Percentiles rank a stretch among this genome's conserved stretches.
Conservation (phyloP, 2,888 invertebrate genomes). For the Tetanocera ferruginea region DNA sequence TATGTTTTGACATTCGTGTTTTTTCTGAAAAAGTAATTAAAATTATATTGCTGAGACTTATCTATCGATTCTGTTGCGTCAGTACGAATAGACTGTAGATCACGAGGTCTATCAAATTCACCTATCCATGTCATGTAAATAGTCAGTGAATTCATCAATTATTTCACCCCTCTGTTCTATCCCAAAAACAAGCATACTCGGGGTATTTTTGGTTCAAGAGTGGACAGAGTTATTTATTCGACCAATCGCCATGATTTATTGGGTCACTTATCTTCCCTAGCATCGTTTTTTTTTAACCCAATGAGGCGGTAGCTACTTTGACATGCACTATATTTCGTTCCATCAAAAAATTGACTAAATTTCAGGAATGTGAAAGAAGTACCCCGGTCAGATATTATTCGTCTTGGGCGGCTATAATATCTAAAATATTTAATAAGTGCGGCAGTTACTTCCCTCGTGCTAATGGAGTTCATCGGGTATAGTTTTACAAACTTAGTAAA, state of each 20-base stretch:
- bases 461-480: conserved; percentile 23
- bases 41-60: neutral
- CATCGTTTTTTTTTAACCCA: neutral
- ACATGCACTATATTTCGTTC: neutral
- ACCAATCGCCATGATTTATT: neutral
- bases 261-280: neutral
- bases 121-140: neutral
- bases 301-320: neutral
- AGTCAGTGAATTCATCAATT: neutral
- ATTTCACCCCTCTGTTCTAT: neutral
- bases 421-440: conserved; percentile 41
- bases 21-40: neutral
- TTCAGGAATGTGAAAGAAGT: conserved; percentile 1
- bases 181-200: neutral
- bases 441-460: conserved; percentile 18
- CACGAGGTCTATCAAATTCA: no score
- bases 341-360: neutral
- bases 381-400: conserved; percentile 31
- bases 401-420: conserved; percentile 36
- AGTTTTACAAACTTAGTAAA: neutral
- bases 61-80: neutral
- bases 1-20: neutral
- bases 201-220: neutral
- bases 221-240: neutral
- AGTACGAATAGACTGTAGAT: no score